Evolutionary conservation across 2,113 vertebrate species (phyloP).

Genomic region (Casuarius casuarius): DNA sequence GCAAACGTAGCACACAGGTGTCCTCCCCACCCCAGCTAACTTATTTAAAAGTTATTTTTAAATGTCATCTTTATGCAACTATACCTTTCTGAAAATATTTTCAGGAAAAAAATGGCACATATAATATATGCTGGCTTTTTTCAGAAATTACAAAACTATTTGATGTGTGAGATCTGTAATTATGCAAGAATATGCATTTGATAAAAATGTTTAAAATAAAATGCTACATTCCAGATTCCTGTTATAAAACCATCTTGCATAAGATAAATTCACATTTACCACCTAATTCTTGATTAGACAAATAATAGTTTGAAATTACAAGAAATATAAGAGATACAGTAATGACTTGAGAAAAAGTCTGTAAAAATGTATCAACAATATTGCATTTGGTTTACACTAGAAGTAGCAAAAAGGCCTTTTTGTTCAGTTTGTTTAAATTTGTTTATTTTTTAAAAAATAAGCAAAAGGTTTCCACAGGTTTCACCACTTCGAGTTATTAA

Average conservation of each 20-base stretch:
- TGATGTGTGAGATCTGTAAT: neutral
- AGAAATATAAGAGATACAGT: neutral
- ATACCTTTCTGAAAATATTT: neutral
- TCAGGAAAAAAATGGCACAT: neutral
- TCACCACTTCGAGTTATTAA: neutral
- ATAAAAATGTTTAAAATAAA: neutral
- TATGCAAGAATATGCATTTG: neutral
- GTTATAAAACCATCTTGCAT: neutral
- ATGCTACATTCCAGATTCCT: neutral
- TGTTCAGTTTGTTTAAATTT: neutral
- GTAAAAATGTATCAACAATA: neutral
- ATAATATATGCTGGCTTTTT: neutral
- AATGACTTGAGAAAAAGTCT: neutral
- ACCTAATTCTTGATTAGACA: neutral
- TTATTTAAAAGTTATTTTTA: neutral
- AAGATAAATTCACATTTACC: neutral
- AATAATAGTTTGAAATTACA: neutral
- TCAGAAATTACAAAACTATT: neutral
- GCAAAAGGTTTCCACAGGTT: neutral
- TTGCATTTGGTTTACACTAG: neutral
- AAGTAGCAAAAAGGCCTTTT: fast-evolving
- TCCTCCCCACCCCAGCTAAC: neutral
- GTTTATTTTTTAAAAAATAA: neutral
- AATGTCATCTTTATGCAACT: neutral
- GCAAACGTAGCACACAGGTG: neutral